These are phyloP conservation scores for Homarus americanus DNA, from an alignment of 1,140 invertebrate species.

Conservation along the genomic window DNA sequence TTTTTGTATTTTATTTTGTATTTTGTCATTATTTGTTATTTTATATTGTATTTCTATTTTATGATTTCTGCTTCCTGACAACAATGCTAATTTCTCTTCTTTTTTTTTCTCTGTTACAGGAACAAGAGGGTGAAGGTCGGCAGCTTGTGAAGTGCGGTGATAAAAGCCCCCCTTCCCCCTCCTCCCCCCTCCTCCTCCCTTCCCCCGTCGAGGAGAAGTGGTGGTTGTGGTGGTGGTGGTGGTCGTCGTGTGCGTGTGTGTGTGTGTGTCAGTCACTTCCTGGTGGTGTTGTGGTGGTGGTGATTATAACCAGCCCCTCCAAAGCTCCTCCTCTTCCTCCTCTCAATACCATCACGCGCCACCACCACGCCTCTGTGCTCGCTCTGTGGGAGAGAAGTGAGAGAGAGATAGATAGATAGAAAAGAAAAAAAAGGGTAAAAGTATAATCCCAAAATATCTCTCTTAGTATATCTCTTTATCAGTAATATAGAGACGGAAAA, in stretches of 20 bases:
- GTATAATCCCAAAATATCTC: not conserved
- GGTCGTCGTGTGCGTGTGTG: conserved; percentile 16
- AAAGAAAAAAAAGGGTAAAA: not conserved
- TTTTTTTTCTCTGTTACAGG: conserved; percentile 14
- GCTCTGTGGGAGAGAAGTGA: not conserved
- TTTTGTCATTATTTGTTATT: no score
- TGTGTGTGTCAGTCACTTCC: conserved; percentile 19
- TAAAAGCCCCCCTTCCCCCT: no score
- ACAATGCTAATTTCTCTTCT: no score
- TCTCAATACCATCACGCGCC: not conserved
- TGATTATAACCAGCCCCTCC: not conserved
- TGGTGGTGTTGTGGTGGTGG: not conserved
- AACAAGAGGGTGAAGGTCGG: conserved; percentile 35
- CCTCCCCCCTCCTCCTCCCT: no score
- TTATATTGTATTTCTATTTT: no score
- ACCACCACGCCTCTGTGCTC: conserved; percentile 1
- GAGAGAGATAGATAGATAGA: not conserved
- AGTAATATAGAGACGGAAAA: no score
- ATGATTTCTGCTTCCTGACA: no score
- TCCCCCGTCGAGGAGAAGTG: conserved; percentile 7
- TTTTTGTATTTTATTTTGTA: not conserved
- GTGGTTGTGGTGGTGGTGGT: conserved; percentile 17
- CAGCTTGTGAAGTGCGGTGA: conserved; percentile 31
- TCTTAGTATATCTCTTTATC: no score
- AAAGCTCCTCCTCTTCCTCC: not conserved